Base-by-base conservation (phyloP, 2,797 vertebrate genomes). In the Arremon aurantiirostris region DNA sequence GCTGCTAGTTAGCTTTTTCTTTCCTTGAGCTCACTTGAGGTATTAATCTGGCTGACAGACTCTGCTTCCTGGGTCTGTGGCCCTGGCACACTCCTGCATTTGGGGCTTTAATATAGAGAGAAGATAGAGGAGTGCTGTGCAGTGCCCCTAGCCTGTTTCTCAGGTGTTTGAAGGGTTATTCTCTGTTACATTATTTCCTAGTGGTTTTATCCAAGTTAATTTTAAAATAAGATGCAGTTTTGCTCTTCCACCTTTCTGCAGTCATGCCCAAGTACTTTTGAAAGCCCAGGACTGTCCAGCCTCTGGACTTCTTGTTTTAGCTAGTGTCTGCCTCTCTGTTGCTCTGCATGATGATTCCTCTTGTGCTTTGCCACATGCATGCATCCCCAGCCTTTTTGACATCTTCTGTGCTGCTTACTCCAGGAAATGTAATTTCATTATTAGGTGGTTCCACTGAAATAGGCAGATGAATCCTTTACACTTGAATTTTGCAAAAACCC, bases 371-470 rank as follows among this genome's bases (percentile, higher is more conserved):
- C 19, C 71, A 13, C 16, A 1, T 22, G 19, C 52, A 14, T 6
- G 5, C 8, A 11, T 71, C 27, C 19, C 11, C 13, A 49, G 28
- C 8, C 32, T 90, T 80, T 88, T 80, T 92, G 77, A 39, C 44
- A 42, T 64, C 35, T 63, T 28, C 9, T 70, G 26, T 89, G 64
- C 89, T 86, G 27, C 11, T 71, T 73, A 49, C 30, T 52, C 15
- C 2, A 37, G 34, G 61, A 93, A 79, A 60, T 72, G 22, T 47
- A 46, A 59, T 81, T 90, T 63, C 16, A 5, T 86, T 65, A 46
- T 84, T 72, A 72, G 41, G 34, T 35, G 20, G 16, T 76, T 90
- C 49, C 24, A 39, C 37, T 85, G 66, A 86, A 94, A 84, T 23
- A 82, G 76, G 32, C 15, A 63, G 44, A 41, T 53, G 8, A 61